Percentiles rank a stretch among this genome's conserved stretches.
Evolutionary conservation across 2,888 invertebrate species (phyloP).

Genomic region (Tipula vernalis): DNA sequence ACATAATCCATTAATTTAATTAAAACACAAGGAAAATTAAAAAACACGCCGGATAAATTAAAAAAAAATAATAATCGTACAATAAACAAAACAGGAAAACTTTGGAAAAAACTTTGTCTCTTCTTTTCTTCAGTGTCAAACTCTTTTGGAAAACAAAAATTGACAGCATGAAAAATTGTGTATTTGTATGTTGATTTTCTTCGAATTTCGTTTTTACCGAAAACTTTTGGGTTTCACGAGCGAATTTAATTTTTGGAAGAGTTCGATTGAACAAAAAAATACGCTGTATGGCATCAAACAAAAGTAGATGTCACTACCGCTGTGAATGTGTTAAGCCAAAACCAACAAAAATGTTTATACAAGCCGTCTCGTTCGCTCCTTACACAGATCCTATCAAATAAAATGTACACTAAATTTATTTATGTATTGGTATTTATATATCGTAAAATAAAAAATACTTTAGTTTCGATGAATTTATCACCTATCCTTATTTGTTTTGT

Average conservation of each 20-base stretch:
- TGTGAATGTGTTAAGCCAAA: too few species aligned
- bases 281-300: too few species aligned
- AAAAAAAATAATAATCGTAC: background rate
- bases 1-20: background rate
- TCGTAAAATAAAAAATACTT: too few species aligned
- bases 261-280: background rate
- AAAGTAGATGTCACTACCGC: too few species aligned
- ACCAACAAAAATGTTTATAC: too few species aligned
- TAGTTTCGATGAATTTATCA: too few species aligned
- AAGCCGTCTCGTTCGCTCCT: too few species aligned
- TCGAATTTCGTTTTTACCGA: background rate
- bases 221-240: background rate
- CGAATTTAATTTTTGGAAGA: background rate
- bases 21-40: background rate
- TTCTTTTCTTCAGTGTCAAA: background rate
- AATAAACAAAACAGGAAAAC: background rate
- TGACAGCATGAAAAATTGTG: background rate
- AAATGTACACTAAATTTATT: too few species aligned
- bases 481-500: too few species aligned
- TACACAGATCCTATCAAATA: too few species aligned
- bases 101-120: background rate
- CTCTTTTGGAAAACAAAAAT: background rate
- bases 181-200: background rate
- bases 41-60: background rate
- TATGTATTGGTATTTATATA: too few species aligned